Evolutionary conservation across 2,113 vertebrate genomes (phyloP), one percentile per base, ranked within the genome.

Genomic region (Sapayoa aenigma): DNA sequence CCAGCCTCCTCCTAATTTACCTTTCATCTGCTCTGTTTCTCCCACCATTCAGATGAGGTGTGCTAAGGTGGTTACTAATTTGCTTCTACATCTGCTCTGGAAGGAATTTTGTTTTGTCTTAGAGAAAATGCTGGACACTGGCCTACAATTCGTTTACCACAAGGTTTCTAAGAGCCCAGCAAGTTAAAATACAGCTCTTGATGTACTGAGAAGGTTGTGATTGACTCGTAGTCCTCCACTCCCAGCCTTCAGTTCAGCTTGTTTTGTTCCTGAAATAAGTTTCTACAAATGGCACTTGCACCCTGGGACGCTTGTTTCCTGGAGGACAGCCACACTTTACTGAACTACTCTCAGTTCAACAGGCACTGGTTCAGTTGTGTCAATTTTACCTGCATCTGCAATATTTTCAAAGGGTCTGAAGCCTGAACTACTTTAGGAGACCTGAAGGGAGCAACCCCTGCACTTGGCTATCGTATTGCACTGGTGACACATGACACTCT

Each of bases 181-280:
- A 92, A 83, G 89, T 39, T 81, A 69, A 95, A 93, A 92, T 89
- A 56, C 56, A 53, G 56, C 39, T 84, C 94, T 94, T 90, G 79
- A 90, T 93, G 66, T 81, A 31, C 58, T 10, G 23, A 59, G 59
- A 85, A 79, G 28, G 56, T 86, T 83, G 75, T 87, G 79, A 88
- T 59, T 92, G 79, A 84, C 79, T 92, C 66, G 46, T 82, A 69
- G 67, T 84, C 30, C 87, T 91, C 65, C 65, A 79, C 83, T 87
- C 25, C 33, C 41, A 75, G 79, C 41, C 83, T 78, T 75, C 87
- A 95, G 84, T 77, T 96, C 84, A 52, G 76, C 86, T 93, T 92
- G 82, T 94, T 97, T 90, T 94, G 94, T 96, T 97, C 96, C 89
- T 96, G 87, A 93, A 97, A 89, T 85, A 84, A 94, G 80, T 93